Percentiles rank a stretch among this genome's conserved stretches.
These are phyloP conservation scores for Enteromius anoplus DNA, from an alignment of 2,797 vertebrate species.

Conservation along the genomic window DNA sequence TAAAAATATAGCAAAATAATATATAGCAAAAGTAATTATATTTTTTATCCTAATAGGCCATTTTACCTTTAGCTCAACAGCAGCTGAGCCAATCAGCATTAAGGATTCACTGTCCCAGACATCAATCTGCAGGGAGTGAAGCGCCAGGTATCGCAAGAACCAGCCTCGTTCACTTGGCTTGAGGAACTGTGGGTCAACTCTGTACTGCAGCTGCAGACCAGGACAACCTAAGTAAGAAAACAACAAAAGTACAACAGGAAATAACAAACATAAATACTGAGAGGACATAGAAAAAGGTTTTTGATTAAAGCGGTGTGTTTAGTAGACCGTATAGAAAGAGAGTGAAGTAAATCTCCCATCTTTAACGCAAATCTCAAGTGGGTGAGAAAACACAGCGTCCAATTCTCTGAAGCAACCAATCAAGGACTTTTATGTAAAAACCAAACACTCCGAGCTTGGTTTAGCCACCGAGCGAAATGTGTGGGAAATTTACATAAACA, in stretches of 20 bases:
- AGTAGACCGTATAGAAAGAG: neutral
- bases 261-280: neutral
- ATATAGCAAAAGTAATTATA: neutral
- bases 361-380: conserved; percentile 12
- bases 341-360: conserved; percentile 6
- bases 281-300: neutral
- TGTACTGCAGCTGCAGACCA: conserved; percentile 86
- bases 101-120: conserved; percentile 92
- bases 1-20: too few relatives aligned
- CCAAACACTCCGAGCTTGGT: neutral
- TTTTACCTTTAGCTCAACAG: conserved; percentile 87
- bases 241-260: conserved; percentile 9
- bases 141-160: conserved; percentile 87
- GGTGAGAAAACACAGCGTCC: conserved; percentile 10
- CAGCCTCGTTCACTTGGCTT: conserved; percentile 83
- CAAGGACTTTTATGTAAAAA: conserved; percentile 26
- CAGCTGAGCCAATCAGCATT: conserved; percentile 89
- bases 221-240: conserved; percentile 75
- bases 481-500: conserved; percentile 28
- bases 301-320: neutral
- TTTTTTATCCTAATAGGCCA: neutral
- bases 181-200: conserved; percentile 81
- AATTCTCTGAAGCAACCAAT: conserved; percentile 4
- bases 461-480: neutral
- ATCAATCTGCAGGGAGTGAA: conserved; percentile 89